These are phyloP conservation scores for Campylomormyrus tamandua DNA, from an alignment of 2,113 vertebrate genomes.

Conservation along the genomic window DNA sequence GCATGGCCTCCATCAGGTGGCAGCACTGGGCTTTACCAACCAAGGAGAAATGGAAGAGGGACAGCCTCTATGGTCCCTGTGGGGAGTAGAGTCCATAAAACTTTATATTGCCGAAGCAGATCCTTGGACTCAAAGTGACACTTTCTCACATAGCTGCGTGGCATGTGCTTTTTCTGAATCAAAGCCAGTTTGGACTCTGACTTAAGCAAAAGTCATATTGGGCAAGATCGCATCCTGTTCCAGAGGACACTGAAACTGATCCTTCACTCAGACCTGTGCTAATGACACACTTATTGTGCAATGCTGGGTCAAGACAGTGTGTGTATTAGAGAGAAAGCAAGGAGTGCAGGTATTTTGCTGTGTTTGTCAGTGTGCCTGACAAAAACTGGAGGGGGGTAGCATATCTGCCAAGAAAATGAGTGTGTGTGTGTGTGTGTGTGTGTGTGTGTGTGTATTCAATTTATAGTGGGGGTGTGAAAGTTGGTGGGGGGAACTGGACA, in stretches of 20 bases:
- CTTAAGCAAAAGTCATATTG: background rate
- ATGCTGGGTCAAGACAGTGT: background rate
- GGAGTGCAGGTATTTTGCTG: background rate
- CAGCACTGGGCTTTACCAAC: conserved; percentile 8
- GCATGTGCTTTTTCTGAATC: background rate
- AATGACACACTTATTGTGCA: background rate
- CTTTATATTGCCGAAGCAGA: background rate
- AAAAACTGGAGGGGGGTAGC: background rate
- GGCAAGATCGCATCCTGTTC: background rate
- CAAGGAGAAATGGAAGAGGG: too few species aligned
- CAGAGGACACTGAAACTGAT: background rate
- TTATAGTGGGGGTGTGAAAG: background rate
- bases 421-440: background rate
- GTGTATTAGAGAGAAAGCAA: background rate
- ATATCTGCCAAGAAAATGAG: background rate
- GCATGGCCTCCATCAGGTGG: conserved; percentile 12
- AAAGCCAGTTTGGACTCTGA: background rate
- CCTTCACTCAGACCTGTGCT: background rate
- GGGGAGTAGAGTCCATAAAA: background rate
- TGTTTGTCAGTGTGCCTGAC: background rate
- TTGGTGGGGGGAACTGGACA: background rate
- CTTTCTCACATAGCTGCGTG: background rate
- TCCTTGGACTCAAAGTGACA: background rate
- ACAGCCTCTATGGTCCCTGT: background rate
- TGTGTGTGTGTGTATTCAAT: background rate